phyloP scores from a whole-genome alignment of 2,797 vertebrate species.

The Sarcophilus harrisii region DNA sequence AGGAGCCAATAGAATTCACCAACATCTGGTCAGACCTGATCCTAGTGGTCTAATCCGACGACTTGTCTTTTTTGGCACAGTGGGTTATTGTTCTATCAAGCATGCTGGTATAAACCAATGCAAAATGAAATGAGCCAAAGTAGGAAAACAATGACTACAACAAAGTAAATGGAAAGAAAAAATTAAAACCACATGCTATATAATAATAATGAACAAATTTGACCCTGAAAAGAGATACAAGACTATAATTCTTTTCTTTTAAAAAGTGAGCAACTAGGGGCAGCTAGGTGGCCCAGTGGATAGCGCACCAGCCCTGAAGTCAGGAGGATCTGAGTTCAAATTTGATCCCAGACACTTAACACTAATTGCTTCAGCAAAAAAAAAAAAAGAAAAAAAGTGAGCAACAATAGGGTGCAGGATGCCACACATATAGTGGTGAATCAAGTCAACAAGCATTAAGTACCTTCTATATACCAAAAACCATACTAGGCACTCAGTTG shows the following conservation, averaged over 20 bases:
- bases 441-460: background rate
- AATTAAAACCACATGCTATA: background rate
- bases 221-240: background rate
- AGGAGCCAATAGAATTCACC: background rate
- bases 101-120: background rate
- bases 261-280: background rate
- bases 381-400: background rate
- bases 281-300: no score
- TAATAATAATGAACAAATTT: background rate
- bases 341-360: no score
- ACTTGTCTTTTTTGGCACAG: background rate
- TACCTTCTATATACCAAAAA: background rate
- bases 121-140: background rate
- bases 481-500: background rate
- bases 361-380: no score
- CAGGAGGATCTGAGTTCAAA: no score
- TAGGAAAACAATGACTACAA: background rate
- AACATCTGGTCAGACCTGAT: background rate
- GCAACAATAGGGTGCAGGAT: background rate
- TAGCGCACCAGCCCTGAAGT: no score
- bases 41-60: background rate
- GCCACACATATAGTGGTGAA: background rate
- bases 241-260: background rate
- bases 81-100: background rate
- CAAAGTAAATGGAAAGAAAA: background rate